These are phyloP conservation scores for Armadillidium nasatum DNA, from an alignment of 1,140 invertebrate species.

Conservation along the genomic window DNA sequence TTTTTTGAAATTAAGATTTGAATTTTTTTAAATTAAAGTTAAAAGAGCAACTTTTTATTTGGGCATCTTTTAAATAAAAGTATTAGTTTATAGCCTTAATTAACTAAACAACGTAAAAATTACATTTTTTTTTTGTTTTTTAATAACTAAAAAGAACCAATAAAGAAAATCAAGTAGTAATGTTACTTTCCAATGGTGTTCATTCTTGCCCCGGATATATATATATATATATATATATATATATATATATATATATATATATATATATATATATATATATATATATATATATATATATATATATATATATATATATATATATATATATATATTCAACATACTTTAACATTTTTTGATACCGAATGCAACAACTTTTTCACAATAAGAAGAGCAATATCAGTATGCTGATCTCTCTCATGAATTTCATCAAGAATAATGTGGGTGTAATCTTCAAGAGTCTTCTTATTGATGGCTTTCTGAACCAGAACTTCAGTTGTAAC, in stretches of 20 bases:
- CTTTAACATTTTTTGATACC: slow-evolving; percentile 65
- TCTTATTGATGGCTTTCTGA: slow-evolving; percentile 58
- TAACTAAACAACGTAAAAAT: no score
- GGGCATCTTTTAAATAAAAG: no score
- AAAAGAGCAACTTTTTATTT: no score
- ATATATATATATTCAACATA: slow-evolving; percentile 13
- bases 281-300: neutral
- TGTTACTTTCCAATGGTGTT: no score
- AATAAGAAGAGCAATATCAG: slow-evolving; percentile 84
- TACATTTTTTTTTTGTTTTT: no score
- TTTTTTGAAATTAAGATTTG: no score
- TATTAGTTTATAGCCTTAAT: no score
- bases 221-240: no score
- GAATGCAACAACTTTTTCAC: slow-evolving; percentile 68
- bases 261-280: slow-evolving; percentile 3
- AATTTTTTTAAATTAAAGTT: no score
- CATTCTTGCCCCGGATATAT: no score
- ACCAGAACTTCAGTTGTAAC: slow-evolving; percentile 72
- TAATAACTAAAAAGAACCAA: no score
- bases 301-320: slow-evolving; percentile 18
- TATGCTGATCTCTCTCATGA: slow-evolving; percentile 90
- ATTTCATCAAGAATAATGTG: slow-evolving; percentile 94
- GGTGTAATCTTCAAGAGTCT: slow-evolving; percentile 61
- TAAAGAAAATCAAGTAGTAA: no score
- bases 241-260: neutral